Conservation (phyloP, 2,797 vertebrate genomes). For the Masticophis lateralis region DNA sequence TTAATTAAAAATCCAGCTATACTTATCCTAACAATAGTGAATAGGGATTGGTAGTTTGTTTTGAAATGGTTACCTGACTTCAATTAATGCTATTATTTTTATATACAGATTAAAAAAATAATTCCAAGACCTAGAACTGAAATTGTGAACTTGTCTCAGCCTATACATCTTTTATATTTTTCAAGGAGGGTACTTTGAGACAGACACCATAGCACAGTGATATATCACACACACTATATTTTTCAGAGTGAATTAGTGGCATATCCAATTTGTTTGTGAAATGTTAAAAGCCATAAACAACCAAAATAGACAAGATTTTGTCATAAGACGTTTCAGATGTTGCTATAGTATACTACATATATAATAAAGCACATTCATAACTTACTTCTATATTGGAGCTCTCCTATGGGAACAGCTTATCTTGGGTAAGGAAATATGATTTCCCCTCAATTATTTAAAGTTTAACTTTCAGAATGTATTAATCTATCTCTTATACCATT, state of each 20-base stretch:
- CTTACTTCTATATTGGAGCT: neutral
- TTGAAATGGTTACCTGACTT: neutral
- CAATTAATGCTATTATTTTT: neutral
- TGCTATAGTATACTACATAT: neutral
- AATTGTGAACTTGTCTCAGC: neutral
- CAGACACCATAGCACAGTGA: neutral
- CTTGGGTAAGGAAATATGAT: neutral
- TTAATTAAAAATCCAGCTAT: neutral
- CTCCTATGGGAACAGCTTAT: neutral
- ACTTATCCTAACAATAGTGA: neutral
- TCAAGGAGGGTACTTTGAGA: neutral
- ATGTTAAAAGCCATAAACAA: neutral
- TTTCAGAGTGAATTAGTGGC: neutral
- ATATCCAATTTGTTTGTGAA: neutral
- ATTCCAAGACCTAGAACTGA: neutral
- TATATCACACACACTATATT: neutral
- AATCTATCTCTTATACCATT: neutral
- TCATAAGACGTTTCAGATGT: neutral
- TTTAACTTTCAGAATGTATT: neutral
- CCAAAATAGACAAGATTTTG: neutral
- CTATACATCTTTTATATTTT: neutral
- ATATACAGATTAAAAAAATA: neutral
- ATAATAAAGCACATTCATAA: neutral
- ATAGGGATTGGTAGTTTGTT: neutral
- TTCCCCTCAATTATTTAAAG: neutral